Evolutionary conservation across 2,797 vertebrate species (phyloP).

Genomic region (Vultur gryphus): DNA sequence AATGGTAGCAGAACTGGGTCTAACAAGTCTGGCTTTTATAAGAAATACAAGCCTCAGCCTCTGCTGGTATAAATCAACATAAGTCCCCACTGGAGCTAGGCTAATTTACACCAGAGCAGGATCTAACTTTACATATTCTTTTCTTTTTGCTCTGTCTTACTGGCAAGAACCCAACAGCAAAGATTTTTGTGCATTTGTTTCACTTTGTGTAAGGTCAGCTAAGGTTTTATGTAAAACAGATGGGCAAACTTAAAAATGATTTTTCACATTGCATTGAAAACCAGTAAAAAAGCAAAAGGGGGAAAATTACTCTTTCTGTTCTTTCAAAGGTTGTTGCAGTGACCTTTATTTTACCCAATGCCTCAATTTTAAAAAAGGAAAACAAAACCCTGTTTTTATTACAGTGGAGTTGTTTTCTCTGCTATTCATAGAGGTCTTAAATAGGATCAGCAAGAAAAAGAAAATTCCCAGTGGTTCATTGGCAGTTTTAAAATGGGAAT

Average conservation of each 20-base stretch:
- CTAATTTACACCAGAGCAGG: conserved; percentile 57
- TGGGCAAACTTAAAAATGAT: conserved; percentile 58
- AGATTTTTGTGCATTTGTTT: conserved; percentile 55
- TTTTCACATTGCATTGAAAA: conserved; percentile 42
- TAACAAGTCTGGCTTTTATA: background rate
- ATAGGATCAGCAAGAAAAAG: background rate
- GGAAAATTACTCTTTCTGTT: background rate
- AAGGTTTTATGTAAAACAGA: conserved; percentile 61
- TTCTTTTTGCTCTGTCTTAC: background rate
- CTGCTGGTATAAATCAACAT: conserved; percentile 35
- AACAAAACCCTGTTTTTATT: background rate
- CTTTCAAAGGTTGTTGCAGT: conserved; percentile 26
- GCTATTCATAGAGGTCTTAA: background rate
- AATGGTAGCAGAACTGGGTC: background rate
- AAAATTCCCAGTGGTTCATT: conserved; percentile 22
- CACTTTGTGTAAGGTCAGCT: conserved; percentile 53
- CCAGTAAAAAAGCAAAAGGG: conserved; percentile 22
- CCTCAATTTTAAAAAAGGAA: conserved; percentile 8
- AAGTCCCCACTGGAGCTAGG: conserved; percentile 6
- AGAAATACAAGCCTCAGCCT: background rate
- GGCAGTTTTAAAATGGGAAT: conserved; percentile 25
- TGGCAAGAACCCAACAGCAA: conserved; percentile 42
- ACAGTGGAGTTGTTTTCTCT: conserved; percentile 10
- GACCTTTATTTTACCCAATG: conserved; percentile 49
- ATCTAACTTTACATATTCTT: conserved; percentile 30